Conservation (phyloP, 1,140 invertebrate species). For the Samia ricini region DNA sequence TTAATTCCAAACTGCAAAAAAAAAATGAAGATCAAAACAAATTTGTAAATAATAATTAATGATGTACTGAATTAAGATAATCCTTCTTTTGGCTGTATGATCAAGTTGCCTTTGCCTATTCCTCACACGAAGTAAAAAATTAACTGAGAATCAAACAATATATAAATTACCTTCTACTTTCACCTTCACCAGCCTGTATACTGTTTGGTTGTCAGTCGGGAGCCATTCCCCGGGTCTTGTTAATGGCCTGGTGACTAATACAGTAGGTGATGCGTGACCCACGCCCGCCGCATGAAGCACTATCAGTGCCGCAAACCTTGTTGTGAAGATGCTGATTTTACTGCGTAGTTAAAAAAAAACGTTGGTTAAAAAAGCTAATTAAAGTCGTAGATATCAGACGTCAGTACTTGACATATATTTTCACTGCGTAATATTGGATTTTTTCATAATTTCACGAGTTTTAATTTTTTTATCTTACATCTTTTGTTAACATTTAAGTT, state of each 20-base stretch:
- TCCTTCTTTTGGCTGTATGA: background rate
- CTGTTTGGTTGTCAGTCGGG: constrained; percentile 63
- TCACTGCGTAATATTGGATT: too few species aligned
- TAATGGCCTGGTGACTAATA: constrained; percentile 50
- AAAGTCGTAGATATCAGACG: too few species aligned
- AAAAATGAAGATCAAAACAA: background rate
- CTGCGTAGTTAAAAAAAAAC: constrained; percentile 31
- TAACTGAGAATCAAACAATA: too few species aligned
- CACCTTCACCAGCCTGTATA: constrained; percentile 55
- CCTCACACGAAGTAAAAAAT: too few species aligned
- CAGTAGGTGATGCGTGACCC: constrained; percentile 57
- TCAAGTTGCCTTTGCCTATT: background rate
- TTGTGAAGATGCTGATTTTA: constrained; percentile 39
- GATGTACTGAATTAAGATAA: background rate
- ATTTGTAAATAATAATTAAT: background rate
- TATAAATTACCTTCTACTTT: constrained; percentile 49
- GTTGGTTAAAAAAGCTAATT: too few species aligned
- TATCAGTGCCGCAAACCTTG: constrained; percentile 48
- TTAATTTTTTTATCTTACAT: too few species aligned
- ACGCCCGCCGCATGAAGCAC: constrained; percentile 54
- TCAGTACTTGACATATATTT: too few species aligned
- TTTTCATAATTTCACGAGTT: too few species aligned
- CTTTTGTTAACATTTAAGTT: too few species aligned
- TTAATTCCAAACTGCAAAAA: constrained; percentile 58
- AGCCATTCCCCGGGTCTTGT: constrained; percentile 52